Percentiles rank a stretch among this genome's conserved stretches.
These are phyloP conservation scores for Apotomis turbidana DNA, from an alignment of 2,888 invertebrate species.

Conservation along the genomic window DNA sequence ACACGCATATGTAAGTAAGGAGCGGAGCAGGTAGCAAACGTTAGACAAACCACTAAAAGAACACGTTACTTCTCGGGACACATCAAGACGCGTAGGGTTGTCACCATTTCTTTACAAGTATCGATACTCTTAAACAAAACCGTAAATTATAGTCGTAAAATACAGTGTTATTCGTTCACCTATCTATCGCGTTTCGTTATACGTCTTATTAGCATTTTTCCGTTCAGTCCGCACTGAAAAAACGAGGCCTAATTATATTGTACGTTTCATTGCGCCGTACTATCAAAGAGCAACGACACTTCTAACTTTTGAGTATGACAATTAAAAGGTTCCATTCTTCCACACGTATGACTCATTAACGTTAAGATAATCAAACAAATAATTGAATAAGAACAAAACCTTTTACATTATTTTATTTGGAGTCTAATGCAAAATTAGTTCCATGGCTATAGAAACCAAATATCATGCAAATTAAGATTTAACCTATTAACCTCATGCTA, in stretches of 20 bases:
- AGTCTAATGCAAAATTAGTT: background rate
- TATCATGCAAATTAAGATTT: slow-evolving; percentile 4
- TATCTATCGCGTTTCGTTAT: no score
- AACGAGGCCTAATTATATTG: no score
- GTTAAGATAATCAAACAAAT: no score
- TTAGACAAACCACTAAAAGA: slow-evolving; percentile 77
- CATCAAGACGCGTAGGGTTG: slow-evolving; percentile 66
- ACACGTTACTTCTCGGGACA: slow-evolving; percentile 73
- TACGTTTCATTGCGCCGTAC: no score
- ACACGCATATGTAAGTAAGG: slow-evolving; percentile 54
- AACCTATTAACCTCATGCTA: background rate
- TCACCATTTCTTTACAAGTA: slow-evolving; percentile 2
- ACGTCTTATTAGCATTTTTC: no score
- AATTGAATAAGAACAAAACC: no score
- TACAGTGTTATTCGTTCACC: no score
- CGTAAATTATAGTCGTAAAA: slow-evolving; percentile 24
- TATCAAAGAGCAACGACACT: no score
- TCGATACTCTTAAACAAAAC: slow-evolving; percentile 41
- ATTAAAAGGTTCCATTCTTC: no score
- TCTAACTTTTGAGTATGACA: no score
- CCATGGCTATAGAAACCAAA: background rate
- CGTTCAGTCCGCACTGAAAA: no score
- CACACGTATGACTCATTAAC: no score
- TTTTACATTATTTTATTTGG: background rate
- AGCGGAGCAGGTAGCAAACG: slow-evolving; percentile 65